Evolutionary conservation across 2,797 vertebrate species (phyloP).

Genomic region (Cirrhinus mrigala): DNA sequence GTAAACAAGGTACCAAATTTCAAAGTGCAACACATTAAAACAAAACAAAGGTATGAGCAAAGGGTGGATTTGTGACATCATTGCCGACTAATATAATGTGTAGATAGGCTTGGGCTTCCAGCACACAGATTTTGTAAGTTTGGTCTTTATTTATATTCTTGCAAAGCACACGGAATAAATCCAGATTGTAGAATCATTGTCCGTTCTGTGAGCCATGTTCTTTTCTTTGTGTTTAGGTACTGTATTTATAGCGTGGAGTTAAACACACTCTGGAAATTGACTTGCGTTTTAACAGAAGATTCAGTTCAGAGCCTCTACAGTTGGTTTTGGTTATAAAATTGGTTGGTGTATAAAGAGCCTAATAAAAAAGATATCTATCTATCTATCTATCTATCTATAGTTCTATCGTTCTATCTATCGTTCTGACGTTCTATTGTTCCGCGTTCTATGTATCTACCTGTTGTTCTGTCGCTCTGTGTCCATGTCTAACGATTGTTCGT

Average conservation of each 20-base stretch:
- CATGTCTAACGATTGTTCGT: background rate
- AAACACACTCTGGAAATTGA: background rate
- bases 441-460: background rate
- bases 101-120: constrained; percentile 99
- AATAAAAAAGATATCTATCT: background rate
- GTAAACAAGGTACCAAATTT: constrained; percentile 89
- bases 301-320: background rate
- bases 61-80: constrained; percentile 82
- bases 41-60: constrained; percentile 84
- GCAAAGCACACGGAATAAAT: constrained; percentile 99
- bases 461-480: background rate
- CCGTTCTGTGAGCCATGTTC: constrained; percentile 25
- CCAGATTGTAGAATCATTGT: constrained; percentile 88
- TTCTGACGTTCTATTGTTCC: background rate
- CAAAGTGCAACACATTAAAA: constrained; percentile 53
- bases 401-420: background rate
- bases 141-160: constrained; percentile 99
- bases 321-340: background rate
- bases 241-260: background rate
- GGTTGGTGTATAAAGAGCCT: background rate
- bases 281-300: background rate
- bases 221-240: background rate
- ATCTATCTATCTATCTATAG: background rate
- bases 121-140: constrained; percentile 99
- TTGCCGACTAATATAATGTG: constrained; percentile 87